These are phyloP conservation scores for Pseudorectes ferrugineus DNA, from an alignment of 2,113 vertebrate species.

Conservation along the genomic window DNA sequence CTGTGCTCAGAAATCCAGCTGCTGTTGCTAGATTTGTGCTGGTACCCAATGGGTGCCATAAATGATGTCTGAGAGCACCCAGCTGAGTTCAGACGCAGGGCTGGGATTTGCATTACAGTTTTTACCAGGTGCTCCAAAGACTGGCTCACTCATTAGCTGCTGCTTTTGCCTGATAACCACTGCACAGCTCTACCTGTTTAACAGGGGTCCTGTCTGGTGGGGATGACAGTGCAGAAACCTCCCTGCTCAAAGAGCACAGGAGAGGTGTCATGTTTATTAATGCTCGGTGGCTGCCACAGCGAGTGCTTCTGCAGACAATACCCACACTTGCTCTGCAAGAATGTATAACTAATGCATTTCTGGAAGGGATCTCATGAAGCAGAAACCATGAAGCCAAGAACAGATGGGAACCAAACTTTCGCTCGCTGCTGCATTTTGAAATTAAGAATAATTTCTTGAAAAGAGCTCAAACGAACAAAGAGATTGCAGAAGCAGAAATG, in stretches of 20 bases:
- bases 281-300: neutral
- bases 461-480: neutral
- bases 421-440: neutral
- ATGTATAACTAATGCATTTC: neutral
- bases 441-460: neutral
- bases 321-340: neutral
- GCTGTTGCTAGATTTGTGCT: neutral
- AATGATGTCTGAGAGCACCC: neutral
- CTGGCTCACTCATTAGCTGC: neutral
- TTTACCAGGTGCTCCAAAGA: neutral
- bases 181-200: neutral
- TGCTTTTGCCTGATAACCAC: neutral
- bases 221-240: neutral
- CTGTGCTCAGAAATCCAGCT: neutral
- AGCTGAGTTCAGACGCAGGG: neutral
- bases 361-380: neutral
- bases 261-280: neutral
- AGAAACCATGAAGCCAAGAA: slow-evolving; percentile 27
- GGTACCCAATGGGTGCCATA: neutral
- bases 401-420: slow-evolving; percentile 28
- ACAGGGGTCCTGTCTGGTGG: neutral
- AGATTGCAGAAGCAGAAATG: neutral
- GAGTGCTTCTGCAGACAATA: neutral
- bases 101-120: neutral
- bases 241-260: neutral